These are phyloP conservation scores for Tholera decimalis DNA, from an alignment of 2,888 invertebrate genomes.

Conservation along the genomic window DNA sequence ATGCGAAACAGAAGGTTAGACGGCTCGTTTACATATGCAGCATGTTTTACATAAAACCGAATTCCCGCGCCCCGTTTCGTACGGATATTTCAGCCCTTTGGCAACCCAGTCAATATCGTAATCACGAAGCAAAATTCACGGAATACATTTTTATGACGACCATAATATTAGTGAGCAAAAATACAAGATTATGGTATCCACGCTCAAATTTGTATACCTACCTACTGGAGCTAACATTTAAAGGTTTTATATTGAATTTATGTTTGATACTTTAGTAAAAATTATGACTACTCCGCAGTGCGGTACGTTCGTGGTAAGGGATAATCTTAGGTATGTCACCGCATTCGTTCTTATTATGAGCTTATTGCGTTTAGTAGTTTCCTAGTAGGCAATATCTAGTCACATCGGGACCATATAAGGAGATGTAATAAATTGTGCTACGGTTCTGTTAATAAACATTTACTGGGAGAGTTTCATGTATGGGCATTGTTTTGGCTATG, in stretches of 20 bases:
- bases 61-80: constrained; percentile 39
- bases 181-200: constrained; percentile 66
- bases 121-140: constrained; percentile 52
- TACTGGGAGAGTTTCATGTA: constrained; percentile 31
- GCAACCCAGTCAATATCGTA: constrained; percentile 50
- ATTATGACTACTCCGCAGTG: constrained; percentile 82
- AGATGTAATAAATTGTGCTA: constrained; percentile 46
- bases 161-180: constrained; percentile 66
- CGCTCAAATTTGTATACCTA: constrained; percentile 70
- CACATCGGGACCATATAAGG: constrained; percentile 43
- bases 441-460: constrained; percentile 52
- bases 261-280: constrained; percentile 79
- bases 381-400: constrained; percentile 63
- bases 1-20: constrained; percentile 60
- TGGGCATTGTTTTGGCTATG: constrained; percentile 21
- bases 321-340: constrained; percentile 82
- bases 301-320: constrained; percentile 77
- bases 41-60: constrained; percentile 58
- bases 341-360: constrained; percentile 81
- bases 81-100: constrained; percentile 38
- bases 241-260: constrained; percentile 80
- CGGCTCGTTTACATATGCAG: constrained; percentile 58
- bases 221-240: constrained; percentile 69
- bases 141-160: constrained; percentile 62
- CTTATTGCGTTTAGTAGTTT: constrained; percentile 69